phyloP scores from a whole-genome alignment of 2,113 vertebrate species.

The Cyanoderma ruficeps region DNA sequence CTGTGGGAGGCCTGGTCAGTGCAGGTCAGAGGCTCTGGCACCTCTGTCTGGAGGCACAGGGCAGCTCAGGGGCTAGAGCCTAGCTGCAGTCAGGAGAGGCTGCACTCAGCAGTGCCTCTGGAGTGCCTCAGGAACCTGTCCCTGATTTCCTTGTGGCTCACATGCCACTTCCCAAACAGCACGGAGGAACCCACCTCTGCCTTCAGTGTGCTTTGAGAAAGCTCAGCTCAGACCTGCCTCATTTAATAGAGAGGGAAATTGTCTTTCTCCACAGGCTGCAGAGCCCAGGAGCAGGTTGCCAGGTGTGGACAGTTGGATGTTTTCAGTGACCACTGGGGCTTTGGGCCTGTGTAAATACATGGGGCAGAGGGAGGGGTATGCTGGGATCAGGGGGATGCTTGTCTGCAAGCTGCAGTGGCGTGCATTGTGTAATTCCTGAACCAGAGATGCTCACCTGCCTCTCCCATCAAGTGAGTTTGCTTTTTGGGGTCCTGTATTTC shows the following conservation, averaged over 20 bases:
- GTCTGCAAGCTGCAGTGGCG: neutral
- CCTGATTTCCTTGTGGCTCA: neutral
- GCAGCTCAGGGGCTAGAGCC: neutral
- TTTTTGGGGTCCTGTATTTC: neutral
- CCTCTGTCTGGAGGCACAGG: too few species aligned
- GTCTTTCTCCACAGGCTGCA: neutral
- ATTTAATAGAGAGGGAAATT: neutral
- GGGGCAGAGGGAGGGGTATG: neutral
- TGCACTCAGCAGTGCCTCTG: neutral
- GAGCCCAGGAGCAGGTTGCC: neutral
- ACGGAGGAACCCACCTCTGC: too few species aligned
- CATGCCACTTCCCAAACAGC: neutral
- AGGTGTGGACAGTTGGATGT: neutral
- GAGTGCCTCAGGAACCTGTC: too few species aligned
- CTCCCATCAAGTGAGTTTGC: neutral
- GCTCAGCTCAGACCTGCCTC: neutral
- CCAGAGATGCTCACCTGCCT: neutral
- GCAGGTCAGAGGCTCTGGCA: neutral
- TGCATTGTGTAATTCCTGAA: rapidly evolving
- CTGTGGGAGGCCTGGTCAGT: neutral
- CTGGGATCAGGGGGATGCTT: neutral
- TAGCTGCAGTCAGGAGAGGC: neutral
- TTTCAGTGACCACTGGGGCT: rapidly evolving
- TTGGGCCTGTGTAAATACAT: neutral
- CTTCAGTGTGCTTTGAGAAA: neutral